These are phyloP conservation scores for Microctenopoma steveboyesi DNA, from an alignment of 2,797 vertebrate genomes.

Conservation along the genomic window DNA sequence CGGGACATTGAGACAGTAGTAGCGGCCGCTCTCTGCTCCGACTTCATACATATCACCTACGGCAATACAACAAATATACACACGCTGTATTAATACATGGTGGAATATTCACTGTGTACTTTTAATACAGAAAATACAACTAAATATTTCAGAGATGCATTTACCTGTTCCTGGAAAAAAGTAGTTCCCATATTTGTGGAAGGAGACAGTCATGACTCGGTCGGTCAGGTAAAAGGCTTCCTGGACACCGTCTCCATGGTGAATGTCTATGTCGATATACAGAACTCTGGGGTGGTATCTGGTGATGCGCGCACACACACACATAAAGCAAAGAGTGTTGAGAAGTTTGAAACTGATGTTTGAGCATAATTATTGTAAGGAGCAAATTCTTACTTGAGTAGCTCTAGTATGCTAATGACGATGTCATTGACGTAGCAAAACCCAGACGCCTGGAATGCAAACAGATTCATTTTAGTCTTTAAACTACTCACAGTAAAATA, in stretches of 20 bases:
- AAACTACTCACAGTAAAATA: not conserved
- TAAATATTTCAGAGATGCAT: not conserved
- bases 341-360: not conserved
- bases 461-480: not conserved
- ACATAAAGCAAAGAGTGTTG: slow-evolving; percentile 33
- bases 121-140: not conserved
- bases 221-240: slow-evolving; percentile 98
- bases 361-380: no score
- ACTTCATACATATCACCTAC: slow-evolving; percentile 99
- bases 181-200: slow-evolving; percentile 99
- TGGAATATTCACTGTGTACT: not conserved
- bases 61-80: slow-evolving; percentile 15
- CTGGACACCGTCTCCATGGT: slow-evolving; percentile 96
- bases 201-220: slow-evolving; percentile 98
- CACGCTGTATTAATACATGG: not conserved
- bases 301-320: not conserved
- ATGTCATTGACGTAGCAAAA: slow-evolving; percentile 99
- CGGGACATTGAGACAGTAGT: slow-evolving; percentile 97
- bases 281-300: slow-evolving; percentile 97
- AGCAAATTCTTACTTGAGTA: slow-evolving; percentile 90
- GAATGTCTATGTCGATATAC: slow-evolving; percentile 99
- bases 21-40: slow-evolving; percentile 96
- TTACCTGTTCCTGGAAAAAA: slow-evolving; percentile 97
- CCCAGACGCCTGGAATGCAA: slow-evolving; percentile 89
- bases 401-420: slow-evolving; percentile 97